phyloP scores from a whole-genome alignment of 2,113 vertebrate species.

The Thamnaconus septentrionalis region DNA sequence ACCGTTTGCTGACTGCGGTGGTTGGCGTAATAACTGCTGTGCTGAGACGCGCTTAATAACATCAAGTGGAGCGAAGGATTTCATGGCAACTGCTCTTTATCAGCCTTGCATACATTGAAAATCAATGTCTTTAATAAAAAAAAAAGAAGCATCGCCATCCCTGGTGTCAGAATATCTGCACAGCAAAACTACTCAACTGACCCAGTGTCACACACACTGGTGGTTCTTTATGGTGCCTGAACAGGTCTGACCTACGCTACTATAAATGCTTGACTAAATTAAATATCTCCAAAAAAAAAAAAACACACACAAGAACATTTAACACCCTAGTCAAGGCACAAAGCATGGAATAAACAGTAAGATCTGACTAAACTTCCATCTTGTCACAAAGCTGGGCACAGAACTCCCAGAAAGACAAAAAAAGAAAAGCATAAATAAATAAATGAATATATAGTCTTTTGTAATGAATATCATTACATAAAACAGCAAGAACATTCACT shows the following conservation, averaged over 20 bases:
- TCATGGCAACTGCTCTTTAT: slow-evolving; percentile 19
- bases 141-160: slow-evolving; percentile 32
- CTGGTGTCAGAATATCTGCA: slow-evolving; percentile 8
- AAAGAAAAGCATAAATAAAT: slow-evolving; percentile 6
- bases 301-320: too few relatives aligned
- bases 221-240: slow-evolving; percentile 30
- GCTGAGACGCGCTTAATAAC: slow-evolving; percentile 48
- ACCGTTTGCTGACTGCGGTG: slow-evolving; percentile 56
- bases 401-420: not conserved
- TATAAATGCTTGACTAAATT: slow-evolving; percentile 12
- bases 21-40: slow-evolving; percentile 42
- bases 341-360: too few relatives aligned
- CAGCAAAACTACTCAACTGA: slow-evolving; percentile 29
- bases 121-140: slow-evolving; percentile 61
- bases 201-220: slow-evolving; percentile 29
- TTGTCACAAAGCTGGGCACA: not conserved
- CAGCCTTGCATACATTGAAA: slow-evolving; percentile 40
- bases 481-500: slow-evolving; percentile 46
- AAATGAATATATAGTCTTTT: slow-evolving; percentile 17
- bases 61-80: slow-evolving; percentile 54
- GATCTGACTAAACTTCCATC: too few relatives aligned
- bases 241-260: slow-evolving; percentile 5
- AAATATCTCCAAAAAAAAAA: too few relatives aligned
- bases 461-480: slow-evolving; percentile 47
- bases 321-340: too few relatives aligned